Evolutionary conservation across 2,797 vertebrate species (phyloP), one percentile per base, ranked within the genome.

Genomic region (Malacoraja senta): DNA sequence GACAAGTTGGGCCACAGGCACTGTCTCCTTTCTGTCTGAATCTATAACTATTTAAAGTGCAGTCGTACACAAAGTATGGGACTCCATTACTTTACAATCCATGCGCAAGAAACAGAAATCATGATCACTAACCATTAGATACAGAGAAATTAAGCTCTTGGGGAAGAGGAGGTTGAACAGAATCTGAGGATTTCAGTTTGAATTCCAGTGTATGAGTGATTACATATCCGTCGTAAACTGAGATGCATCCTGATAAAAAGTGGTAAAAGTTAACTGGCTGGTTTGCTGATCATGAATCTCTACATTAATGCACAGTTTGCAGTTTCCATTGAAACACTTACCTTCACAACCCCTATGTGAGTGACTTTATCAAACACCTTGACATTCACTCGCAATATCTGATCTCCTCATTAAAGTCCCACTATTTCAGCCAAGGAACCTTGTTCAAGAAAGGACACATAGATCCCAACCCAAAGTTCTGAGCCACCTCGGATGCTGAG

Each of bases 401-500:
- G 98, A 95, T 99, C 99, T 0, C 99, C 99, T 74, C 99, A 97
- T 17, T 97, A 95, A 58, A 99, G 96, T 19, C 98, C 98, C 94
- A 99, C 97, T 80, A 97, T 97, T 95, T 99, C 98, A 0, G 99
- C 99, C 96, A 99, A 96, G 29, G 98, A 99, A 0, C 98, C 98
- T 0, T 98, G 98, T 93, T 99, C 99, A 96, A 99, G 98, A 93
- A 99, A 97, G 0, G 98, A 99, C 94, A 99, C 98, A 93, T 98
- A 99, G 96, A 99, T 99, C 0, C 98, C 98, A 71, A 99, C 98
- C 0, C 98, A 98, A 94, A 99, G 99, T 96, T 99, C 99, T 9
- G 98, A 97, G 0, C 99, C 98, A 0, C 99, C 99, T 19, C 99
- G 97, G 95, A 99, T 99, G 95, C 99, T 99, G 97, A 99, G 99